Base-by-base conservation (phyloP, 2,888 invertebrate genomes). In the Pimpla rufipes region DNA sequence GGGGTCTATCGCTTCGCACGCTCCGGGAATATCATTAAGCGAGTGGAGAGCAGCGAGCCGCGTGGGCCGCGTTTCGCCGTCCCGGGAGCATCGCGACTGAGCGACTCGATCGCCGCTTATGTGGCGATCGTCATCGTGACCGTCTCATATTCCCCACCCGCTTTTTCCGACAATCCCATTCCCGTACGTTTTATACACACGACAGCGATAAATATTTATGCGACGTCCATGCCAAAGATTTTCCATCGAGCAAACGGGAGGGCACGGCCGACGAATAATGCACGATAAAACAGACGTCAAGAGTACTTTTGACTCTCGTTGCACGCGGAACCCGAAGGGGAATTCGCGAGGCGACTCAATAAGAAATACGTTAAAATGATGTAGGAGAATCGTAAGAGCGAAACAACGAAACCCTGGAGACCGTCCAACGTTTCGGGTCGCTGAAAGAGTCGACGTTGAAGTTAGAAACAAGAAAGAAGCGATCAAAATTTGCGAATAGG, bases 151-250 rank as follows among this genome's bases (percentile, higher is more conserved):
- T 83, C 79, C 68, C 79, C 59, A 29, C 75, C 57, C 70, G 29
- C 29, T 29, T 79, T 79, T 67, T 78, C 67, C 83, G 75, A 81
- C 85, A 79, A 84, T 75, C 77, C 78, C 82, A 76, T 83, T 83
- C 84, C 89, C 90, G 89, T 90, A 90, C 89, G 89, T 83, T 90
- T 88, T 88, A 90, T 90, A 89, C 37, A 89, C 37, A 29, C 29
- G 70, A 35, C 50, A 79, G 79, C 82, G 70, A 75, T 79, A 83
- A 83, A 83, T 79, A 83, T 83, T 75, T 75, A 83, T 79, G 57
- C 45, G 67, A 29, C 66, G 42, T 42, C 66, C 37, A 70, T 75
- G 82, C 74, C 35, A 81, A 81, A 77, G 29, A 62, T 79, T 79
- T 66, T 40, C 55, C 75, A 66, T 76, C 66, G 1, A 21, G 35